These are phyloP conservation scores for Liposcelis brunnea DNA, from an alignment of 2,888 invertebrate genomes.

Conservation along the genomic window DNA sequence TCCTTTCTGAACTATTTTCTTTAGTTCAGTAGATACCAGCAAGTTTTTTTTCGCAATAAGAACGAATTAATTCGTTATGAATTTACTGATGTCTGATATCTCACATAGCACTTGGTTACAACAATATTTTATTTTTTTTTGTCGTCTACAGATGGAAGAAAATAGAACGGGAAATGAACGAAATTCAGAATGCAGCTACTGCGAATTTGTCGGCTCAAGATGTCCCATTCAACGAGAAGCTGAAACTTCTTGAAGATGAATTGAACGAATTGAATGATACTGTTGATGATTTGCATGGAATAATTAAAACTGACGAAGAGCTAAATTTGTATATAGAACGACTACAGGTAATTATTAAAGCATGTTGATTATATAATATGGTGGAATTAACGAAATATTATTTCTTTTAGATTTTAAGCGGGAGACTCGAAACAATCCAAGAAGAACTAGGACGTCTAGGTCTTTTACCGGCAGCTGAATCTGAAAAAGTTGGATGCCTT, in stretches of 20 bases:
- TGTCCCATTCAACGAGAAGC: slow-evolving; percentile 54
- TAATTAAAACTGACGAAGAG: slow-evolving; percentile 70
- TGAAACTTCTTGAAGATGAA: slow-evolving; percentile 57
- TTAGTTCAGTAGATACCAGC: too few relatives aligned
- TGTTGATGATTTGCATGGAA: slow-evolving; percentile 53
- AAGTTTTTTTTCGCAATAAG: too few relatives aligned
- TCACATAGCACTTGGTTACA: too few relatives aligned
- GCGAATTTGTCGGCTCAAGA: slow-evolving; percentile 55
- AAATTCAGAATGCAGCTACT: slow-evolving; percentile 47
- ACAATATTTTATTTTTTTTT: background rate
- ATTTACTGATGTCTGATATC: too few relatives aligned
- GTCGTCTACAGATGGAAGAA: slow-evolving; percentile 11
- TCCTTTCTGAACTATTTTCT: too few relatives aligned
- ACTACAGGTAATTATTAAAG: slow-evolving; percentile 33
- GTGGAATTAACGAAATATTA: background rate
- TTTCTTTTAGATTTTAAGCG: slow-evolving; percentile 38
- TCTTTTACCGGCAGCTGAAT: slow-evolving; percentile 51
- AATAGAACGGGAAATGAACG: slow-evolving; percentile 20
- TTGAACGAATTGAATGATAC: slow-evolving; percentile 51
- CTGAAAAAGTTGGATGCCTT: slow-evolving; percentile 57
- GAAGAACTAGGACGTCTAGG: slow-evolving; percentile 63
- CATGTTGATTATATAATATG: background rate
- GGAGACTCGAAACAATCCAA: slow-evolving; percentile 58
- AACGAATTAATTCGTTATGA: too few relatives aligned
- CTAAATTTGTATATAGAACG: slow-evolving; percentile 64